Evolutionary conservation across 2,888 invertebrate genomes (phyloP), one percentile per base, ranked within the genome.

Genomic region (Leistus spinibarbis): DNA sequence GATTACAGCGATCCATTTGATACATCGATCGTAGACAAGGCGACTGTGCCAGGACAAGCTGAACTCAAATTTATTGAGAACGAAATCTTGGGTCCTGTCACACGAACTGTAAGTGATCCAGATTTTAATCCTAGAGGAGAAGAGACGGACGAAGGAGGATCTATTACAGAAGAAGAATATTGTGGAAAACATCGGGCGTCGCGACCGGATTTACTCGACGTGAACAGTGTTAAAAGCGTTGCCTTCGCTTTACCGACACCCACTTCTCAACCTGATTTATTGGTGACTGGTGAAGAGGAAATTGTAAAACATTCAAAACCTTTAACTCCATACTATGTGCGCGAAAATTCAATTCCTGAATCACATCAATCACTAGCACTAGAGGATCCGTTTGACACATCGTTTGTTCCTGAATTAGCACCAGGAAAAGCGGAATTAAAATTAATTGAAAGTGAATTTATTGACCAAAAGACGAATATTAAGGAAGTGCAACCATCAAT

Each of bases 1-100:
- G 91, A 90, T 69, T 89, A 90, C 80, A 90, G 91, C 70, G 96
- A 96, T 86, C 96, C 96, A 0, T 96, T 96, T 81, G 96, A 96
- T 82, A 96, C 96, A 0, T 94, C 95, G 0, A 89, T 90, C 40
- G 90, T 94, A 1, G 90, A 91, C 80, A 88, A 89, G 69, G 88
- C 92, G 53, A 90, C 92, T 62, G 91, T 92, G 71, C 94, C 95
- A 0, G 94, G 94, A 54, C 91, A 90, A 84, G 90, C 92, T 4
- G 95, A 95, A 85, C 83, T 95, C 1, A 93, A 94, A 82, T 90
- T 92, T 80, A 85, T 95, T 57, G 95, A 95, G 84, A 89, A 91
- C 81, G 95, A 95, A 84, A 84, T 95, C 10, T 88, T 95, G 0
- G 89, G 90, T 13, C 87, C 88, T 57, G 83, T 85, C 40, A 78